Conservation (phyloP, 1,140 invertebrate genomes). For the Antheraea mylitta region DNA sequence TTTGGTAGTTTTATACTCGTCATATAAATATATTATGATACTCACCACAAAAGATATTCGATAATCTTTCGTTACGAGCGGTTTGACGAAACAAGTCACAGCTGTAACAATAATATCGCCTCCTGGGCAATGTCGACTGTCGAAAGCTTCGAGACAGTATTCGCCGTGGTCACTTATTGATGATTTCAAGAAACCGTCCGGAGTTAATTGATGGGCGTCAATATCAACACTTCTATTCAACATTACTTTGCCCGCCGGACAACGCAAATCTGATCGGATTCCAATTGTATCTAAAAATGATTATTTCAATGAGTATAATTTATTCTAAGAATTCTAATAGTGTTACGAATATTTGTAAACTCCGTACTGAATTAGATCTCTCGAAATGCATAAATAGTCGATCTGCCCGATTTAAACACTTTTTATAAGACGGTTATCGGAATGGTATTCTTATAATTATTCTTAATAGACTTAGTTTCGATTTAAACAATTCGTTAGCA, state of each 20-base stretch:
- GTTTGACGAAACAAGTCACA: conserved; percentile 54
- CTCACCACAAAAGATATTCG: conserved; percentile 62
- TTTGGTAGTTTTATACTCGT: neutral
- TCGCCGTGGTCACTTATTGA: conserved; percentile 27
- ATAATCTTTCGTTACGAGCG: conserved; percentile 40
- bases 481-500: no score
- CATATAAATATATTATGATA: conserved; percentile 7
- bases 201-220: conserved; percentile 43
- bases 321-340: neutral
- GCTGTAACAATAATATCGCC: conserved; percentile 43
- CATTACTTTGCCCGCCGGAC: conserved; percentile 39
- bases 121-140: conserved; percentile 45
- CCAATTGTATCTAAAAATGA: conserved; percentile 53
- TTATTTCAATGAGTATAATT: neutral
- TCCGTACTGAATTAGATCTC: neutral
- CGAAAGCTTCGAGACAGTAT: conserved; percentile 63
- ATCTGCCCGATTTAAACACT: neutral
- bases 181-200: conserved; percentile 37
- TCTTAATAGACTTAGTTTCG: no score
- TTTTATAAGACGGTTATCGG: neutral
- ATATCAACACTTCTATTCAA: conserved; percentile 40
- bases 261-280: conserved; percentile 41
- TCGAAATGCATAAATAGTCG: neutral
- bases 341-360: neutral
- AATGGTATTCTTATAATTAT: no score